These are phyloP conservation scores for Sporophila hypoxantha DNA, from an alignment of 2,113 vertebrate genomes.

Conservation along the genomic window DNA sequence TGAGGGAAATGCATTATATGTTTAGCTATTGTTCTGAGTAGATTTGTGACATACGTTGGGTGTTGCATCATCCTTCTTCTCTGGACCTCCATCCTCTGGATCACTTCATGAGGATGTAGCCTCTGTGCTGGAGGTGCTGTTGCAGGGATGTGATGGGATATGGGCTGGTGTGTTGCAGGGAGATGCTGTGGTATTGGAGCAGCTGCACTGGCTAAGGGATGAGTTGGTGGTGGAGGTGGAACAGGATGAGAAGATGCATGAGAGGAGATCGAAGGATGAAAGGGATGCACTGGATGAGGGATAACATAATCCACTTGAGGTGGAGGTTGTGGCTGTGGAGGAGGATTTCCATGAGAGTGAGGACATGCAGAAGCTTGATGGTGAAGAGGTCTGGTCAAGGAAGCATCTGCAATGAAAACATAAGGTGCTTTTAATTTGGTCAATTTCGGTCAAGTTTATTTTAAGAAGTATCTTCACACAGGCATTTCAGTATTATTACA, in stretches of 20 bases:
- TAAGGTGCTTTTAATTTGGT: not conserved
- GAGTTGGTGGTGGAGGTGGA: slow-evolving; percentile 81
- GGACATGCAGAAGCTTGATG: slow-evolving; percentile 91
- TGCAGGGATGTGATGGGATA: slow-evolving; percentile 88
- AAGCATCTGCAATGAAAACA: slow-evolving; percentile 77
- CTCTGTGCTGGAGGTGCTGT: slow-evolving; percentile 85
- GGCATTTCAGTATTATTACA: not conserved
- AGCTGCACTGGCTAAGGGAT: slow-evolving; percentile 79
- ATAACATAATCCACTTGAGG: slow-evolving; percentile 91
- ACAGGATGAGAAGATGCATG: slow-evolving; percentile 84
- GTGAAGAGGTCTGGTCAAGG: slow-evolving; percentile 88
- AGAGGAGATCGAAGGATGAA: slow-evolving; percentile 86
- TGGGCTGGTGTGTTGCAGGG: slow-evolving; percentile 84
- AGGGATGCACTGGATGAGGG: slow-evolving; percentile 90
- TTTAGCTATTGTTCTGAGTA: slow-evolving; percentile 54
- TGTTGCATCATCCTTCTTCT: slow-evolving; percentile 96
- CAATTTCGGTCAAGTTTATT: not conserved
- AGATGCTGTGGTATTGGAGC: slow-evolving; percentile 87
- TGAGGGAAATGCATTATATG: slow-evolving; percentile 32
- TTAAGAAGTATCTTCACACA: not conserved
- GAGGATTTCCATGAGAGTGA: slow-evolving; percentile 90
- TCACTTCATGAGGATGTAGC: slow-evolving; percentile 92
- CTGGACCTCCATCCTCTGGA: slow-evolving; percentile 96
- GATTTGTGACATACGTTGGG: slow-evolving; percentile 83
- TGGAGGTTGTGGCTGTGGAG: slow-evolving; percentile 85